Percentiles rank a stretch among this genome's conserved stretches.
phyloP scores from a whole-genome alignment of 2,888 invertebrate species.

The Norana najaformis region DNA sequence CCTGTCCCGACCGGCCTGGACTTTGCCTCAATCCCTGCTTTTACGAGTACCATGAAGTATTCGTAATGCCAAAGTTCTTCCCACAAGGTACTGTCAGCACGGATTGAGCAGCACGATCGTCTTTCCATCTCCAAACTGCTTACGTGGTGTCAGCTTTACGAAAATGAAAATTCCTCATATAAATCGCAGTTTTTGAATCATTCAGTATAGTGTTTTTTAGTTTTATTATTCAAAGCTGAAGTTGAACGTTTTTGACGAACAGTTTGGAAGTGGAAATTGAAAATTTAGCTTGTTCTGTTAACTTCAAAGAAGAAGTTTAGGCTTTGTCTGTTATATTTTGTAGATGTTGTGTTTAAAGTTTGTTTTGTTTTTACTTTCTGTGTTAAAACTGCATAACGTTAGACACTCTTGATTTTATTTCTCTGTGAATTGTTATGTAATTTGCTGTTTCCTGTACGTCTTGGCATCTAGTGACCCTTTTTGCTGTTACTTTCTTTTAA shows the following conservation, averaged over 20 bases:
- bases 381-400: no score
- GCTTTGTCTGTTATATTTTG: no score
- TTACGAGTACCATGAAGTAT: conserved; percentile 30
- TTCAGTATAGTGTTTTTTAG: background rate
- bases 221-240: background rate
- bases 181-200: background rate
- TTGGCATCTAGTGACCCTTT: no score
- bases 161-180: background rate
- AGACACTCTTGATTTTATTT: no score
- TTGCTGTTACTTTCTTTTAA: no score
- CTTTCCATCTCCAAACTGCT: background rate
- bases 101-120: background rate
- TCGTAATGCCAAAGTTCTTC: conserved; percentile 8
- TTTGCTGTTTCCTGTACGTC: no score
- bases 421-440: no score
- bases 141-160: background rate
- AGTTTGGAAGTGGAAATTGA: background rate
- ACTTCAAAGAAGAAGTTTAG: background rate
- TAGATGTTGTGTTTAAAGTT: no score
- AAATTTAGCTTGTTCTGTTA: background rate
- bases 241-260: background rate
- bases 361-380: no score
- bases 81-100: background rate
- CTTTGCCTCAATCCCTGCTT: conserved; percentile 38
- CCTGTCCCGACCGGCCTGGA: conserved; percentile 34